Conservation (phyloP, 2,797 vertebrate genomes). For the Enteromius fasciolatus region DNA sequence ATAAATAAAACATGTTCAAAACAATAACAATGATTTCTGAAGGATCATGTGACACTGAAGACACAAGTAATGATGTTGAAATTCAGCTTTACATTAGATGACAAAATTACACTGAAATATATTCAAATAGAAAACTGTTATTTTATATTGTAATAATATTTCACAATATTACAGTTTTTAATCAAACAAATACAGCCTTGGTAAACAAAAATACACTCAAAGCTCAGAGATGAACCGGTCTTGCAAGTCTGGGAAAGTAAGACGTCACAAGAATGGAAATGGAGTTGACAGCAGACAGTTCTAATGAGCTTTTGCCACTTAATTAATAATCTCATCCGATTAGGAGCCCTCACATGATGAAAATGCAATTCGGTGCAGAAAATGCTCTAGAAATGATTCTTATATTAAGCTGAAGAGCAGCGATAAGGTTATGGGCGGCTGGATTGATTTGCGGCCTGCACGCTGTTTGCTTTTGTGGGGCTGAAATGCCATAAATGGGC, state of each 20-base stretch:
- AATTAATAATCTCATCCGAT: conserved; percentile 25
- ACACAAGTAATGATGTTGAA: no score
- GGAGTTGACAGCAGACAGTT: not conserved
- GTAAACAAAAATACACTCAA: not conserved
- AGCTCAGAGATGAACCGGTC: not conserved
- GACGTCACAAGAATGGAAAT: not conserved
- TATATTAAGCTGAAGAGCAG: not conserved
- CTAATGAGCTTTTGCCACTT: conserved; percentile 23
- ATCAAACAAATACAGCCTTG: not conserved
- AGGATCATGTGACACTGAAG: no score
- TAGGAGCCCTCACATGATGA: not conserved
- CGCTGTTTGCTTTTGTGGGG: conserved; percentile 19
- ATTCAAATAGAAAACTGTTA: no score
- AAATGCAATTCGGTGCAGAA: conserved; percentile 15
- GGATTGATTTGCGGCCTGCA: not conserved
- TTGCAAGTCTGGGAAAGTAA: not conserved
- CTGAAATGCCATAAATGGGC: conserved; percentile 30
- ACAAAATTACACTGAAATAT: no score
- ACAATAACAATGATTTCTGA: no score
- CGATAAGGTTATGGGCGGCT: not conserved
- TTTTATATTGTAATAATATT: no score
- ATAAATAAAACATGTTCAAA: no score
- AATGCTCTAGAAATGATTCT: not conserved
- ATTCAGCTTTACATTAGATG: no score
- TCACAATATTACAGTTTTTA: not conserved